These are phyloP conservation scores for Chrysolina americana DNA, from an alignment of 2,888 invertebrate genomes.

Conservation along the genomic window DNA sequence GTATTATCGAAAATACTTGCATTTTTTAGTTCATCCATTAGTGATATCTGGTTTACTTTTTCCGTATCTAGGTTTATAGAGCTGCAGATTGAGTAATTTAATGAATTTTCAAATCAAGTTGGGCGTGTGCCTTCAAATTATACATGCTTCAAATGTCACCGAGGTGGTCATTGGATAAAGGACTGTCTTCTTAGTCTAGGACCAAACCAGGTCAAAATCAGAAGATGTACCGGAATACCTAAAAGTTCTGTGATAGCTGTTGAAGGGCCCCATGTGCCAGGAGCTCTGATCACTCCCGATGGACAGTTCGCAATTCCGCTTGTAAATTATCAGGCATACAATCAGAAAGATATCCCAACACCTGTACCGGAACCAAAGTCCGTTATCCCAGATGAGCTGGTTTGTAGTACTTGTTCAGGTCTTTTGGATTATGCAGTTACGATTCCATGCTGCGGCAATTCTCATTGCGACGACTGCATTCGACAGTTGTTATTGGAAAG, in stretches of 20 bases:
- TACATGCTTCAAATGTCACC: not conserved
- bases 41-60: too few species aligned
- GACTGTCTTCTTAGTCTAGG: not conserved
- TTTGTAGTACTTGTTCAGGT: conserved; percentile 94
- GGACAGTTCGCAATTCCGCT: not conserved
- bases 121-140: not conserved
- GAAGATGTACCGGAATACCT: not conserved
- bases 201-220: not conserved
- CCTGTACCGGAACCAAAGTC: conserved; percentile 76
- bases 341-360: too few species aligned
- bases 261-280: not conserved
- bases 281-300: not conserved
- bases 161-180: not conserved
- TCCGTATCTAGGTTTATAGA: too few species aligned
- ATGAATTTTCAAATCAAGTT: not conserved
- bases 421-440: conserved; percentile 96
- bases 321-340: not conserved
- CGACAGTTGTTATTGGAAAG: conserved; percentile 90
- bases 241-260: not conserved
- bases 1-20: too few species aligned
- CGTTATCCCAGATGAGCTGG: conserved; percentile 90
- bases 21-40: too few species aligned
- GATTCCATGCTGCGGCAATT: conserved; percentile 98
- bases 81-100: too few species aligned
- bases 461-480: conserved; percentile 99